Conservation (phyloP, 1,140 invertebrate species). For the Rhagoletis pomonella region DNA sequence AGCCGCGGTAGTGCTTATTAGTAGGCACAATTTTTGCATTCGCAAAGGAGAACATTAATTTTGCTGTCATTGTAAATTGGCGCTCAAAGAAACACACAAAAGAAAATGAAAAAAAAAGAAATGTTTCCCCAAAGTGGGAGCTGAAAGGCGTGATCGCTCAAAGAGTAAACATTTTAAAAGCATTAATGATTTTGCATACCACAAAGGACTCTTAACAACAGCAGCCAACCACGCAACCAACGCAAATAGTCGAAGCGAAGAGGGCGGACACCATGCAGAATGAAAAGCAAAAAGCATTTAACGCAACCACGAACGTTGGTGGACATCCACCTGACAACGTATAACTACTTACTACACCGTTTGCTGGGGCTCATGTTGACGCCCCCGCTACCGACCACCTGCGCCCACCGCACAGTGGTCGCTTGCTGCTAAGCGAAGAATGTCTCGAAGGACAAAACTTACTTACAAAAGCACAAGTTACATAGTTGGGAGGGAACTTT, state of each 20-base stretch:
- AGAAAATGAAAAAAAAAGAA: neutral
- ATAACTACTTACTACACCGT: slow-evolving; percentile 28
- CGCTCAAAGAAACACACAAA: neutral
- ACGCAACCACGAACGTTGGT: neutral
- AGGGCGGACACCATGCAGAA: neutral
- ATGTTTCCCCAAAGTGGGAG: neutral
- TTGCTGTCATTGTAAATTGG: slow-evolving; percentile 54
- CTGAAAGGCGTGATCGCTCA: slow-evolving; percentile 23
- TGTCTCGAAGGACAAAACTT: slow-evolving; percentile 23
- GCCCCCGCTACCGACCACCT: neutral
- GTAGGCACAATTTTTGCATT: neutral
- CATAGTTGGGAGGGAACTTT: neutral
- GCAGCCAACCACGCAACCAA: neutral
- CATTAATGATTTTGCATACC: slow-evolving; percentile 47
- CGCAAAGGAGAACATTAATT: slow-evolving; percentile 50
- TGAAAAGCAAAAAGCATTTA: slow-evolving; percentile 14
- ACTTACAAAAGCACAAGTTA: neutral
- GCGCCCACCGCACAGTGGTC: neutral
- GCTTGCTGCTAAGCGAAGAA: neutral
- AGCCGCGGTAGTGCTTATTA: neutral
- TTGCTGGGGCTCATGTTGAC: slow-evolving; percentile 8
- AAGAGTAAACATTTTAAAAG: slow-evolving; percentile 54
- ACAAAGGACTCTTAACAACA: neutral
- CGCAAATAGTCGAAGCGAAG: no score
- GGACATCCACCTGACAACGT: slow-evolving; percentile 28